Evolutionary conservation across 2,797 vertebrate genomes (phyloP), one percentile per base, ranked within the genome.

Genomic region (Sylvia borin): DNA sequence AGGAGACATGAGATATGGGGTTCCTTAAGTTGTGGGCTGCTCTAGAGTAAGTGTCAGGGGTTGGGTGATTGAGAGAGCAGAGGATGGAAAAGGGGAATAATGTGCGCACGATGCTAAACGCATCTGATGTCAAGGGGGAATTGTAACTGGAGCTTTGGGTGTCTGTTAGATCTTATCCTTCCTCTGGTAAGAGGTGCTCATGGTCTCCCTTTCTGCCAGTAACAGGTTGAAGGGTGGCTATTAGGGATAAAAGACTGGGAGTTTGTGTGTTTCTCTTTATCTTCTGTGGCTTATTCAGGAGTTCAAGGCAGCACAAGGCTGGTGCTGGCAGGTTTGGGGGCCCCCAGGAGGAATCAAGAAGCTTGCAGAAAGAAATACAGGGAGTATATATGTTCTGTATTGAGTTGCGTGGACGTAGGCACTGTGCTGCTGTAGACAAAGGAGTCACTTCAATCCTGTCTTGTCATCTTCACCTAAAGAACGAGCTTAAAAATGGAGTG

Each of bases 401-500:
- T 36, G 32, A 43, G 81, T 75, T 36, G 32, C 15, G 15, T 50
- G 71, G 36, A 18, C 15, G 7, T 9, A 22, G 43, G 27, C 15
- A 27, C 32, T 32, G 45, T 13, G 27, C 45, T 58, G 38, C 61
- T 36, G 27, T 24, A 43, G 45, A 43, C 3, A 18, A 51, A 58
- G 45, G 12, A 32, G 18, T 84, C 36, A 8, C 14, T 29, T 85
- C n/a, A 15, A 3, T 32, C 25, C 48, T 7, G 2, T 70, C 42
- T n/a, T 2, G 0, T 32, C 36, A 25, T n/a, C 31, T 31, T 84
- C 34, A 36, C 26, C 17, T 62, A 43, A 85, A 54, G 27, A 60
- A 25, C 0, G 0, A 79, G 5, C 10, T 81, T 72, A 72, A 68
- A 89, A 75, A 43, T 10, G 16, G 40, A 62, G 26, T 0, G 3